Evolutionary conservation across 2,113 vertebrate species (phyloP), one percentile per base, ranked within the genome.

Genomic region (Sporophila hypoxantha): DNA sequence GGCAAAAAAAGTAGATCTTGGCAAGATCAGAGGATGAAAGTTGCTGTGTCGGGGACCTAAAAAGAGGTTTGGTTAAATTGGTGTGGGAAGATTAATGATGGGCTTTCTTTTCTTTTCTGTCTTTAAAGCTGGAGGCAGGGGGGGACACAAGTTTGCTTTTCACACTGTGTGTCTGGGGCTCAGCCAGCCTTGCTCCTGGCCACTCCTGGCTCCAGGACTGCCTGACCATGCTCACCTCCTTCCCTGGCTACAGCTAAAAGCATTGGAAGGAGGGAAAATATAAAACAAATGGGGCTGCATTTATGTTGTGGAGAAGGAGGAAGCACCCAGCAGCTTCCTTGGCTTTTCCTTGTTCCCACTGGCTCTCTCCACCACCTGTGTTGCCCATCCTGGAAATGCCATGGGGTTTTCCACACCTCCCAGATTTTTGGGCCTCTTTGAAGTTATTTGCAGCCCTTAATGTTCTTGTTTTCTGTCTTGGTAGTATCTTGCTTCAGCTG

Each of bases 81-180:
- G 14, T 82, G 84, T 64, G 60, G 57, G 76, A 90, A 92, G 85
- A 88, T 77, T 49, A 79, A 94, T 83, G 50, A 29, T 76, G 53
- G 19, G 2, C 55, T 37, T 88, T 60, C 14, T 49, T 61, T 83
- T 50, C 23, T 68, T 67, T 76, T 76, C 37, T 91, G 46, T 46
- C 56, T 85, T 76, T 42, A 85, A 85, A 89, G 78, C 78, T 3
- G 41, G 66, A 68, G 66, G 60, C 5, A 0, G 32, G 30, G 50
- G n/a, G 37, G 47, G 8, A 49, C 0, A 0, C 26, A 19, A 57
- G 59, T 76, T 62, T 91, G 68, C n/a, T 86, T 86, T 95, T 78
- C 82, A 59, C 70, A 18, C 36, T 12, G 2, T 64, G 30, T 32
- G 39, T 25, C 30, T n/a, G 60, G 67, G 86, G 52, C 69, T 73